phyloP scores from a whole-genome alignment of 2,797 vertebrate species.

The Hydrolagus colliei region DNA sequence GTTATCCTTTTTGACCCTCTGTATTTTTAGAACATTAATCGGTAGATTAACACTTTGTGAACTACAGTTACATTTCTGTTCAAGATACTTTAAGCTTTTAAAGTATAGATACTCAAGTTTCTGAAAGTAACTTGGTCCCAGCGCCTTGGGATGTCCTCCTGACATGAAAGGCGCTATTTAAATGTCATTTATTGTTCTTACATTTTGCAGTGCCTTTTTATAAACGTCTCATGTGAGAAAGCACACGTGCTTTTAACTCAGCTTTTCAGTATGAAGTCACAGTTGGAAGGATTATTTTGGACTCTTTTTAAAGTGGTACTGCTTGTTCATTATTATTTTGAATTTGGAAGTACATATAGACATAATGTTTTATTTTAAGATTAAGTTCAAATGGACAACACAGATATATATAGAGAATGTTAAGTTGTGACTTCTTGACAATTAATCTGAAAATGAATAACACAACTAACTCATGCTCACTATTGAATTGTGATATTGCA shows the following conservation, averaged over 20 bases:
- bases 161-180: too few relatives aligned
- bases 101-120: too few relatives aligned
- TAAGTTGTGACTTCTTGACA: too few relatives aligned
- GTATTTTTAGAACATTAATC: constrained; percentile 6
- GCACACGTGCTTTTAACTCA: not conserved
- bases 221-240: not conserved
- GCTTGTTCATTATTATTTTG: not conserved
- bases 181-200: not conserved
- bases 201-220: not conserved
- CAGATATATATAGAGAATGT: not conserved
- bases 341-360: not conserved
- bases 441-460: too few relatives aligned
- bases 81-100: too few relatives aligned
- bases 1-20: too few relatives aligned
- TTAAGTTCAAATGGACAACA: not conserved
- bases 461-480: not conserved
- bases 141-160: too few relatives aligned
- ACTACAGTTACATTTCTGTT: not conserved
- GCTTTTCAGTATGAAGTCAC: not conserved
- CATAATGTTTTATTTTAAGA: not conserved
- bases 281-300: not conserved
- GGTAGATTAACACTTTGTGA: not conserved
- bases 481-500: not conserved
- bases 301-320: not conserved
- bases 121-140: too few relatives aligned